These are phyloP conservation scores for Synergus japonicus DNA, from an alignment of 2,888 invertebrate species.

Conservation along the genomic window DNA sequence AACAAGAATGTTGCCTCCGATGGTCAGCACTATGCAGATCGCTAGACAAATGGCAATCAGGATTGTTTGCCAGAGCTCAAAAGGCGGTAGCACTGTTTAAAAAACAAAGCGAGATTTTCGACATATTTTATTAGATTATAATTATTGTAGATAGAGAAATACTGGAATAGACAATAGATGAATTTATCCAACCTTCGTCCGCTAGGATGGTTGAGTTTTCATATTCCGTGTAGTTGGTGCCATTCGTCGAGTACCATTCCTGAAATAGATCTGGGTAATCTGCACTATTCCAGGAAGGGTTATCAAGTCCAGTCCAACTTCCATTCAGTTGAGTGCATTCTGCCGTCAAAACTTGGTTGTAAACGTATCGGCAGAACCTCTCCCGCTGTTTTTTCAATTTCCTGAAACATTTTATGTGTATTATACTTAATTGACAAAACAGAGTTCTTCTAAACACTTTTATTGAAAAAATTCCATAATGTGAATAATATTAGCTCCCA, in stretches of 20 bases:
- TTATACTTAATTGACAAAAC: neutral
- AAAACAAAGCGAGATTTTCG: conserved; percentile 25
- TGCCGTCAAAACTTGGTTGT: conserved; percentile 81
- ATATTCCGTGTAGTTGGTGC: conserved; percentile 51
- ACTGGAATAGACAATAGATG: neutral
- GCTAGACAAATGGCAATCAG: conserved; percentile 92
- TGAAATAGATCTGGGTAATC: conserved; percentile 74
- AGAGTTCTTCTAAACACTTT: too few relatives aligned
- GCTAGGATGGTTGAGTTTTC: conserved; percentile 51
- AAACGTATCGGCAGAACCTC: conserved; percentile 84
- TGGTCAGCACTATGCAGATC: conserved; percentile 93
- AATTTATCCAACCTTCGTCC: conserved; percentile 44
- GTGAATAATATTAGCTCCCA: too few relatives aligned
- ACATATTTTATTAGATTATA: too few relatives aligned
- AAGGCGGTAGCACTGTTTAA: conserved; percentile 83
- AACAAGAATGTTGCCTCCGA: conserved; percentile 97
- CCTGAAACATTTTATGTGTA: conserved; percentile 77
- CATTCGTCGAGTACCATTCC: conserved; percentile 69
- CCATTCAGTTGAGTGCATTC: conserved; percentile 82
- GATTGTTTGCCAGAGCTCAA: conserved; percentile 93
- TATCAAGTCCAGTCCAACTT: conserved; percentile 75
- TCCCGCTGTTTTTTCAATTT: conserved; percentile 87
- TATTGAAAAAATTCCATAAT: too few relatives aligned
- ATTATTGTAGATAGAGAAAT: neutral
- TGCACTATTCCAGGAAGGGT: conserved; percentile 76